Conservation (phyloP, 2,888 invertebrate genomes). For the Stenodera caucasica region DNA sequence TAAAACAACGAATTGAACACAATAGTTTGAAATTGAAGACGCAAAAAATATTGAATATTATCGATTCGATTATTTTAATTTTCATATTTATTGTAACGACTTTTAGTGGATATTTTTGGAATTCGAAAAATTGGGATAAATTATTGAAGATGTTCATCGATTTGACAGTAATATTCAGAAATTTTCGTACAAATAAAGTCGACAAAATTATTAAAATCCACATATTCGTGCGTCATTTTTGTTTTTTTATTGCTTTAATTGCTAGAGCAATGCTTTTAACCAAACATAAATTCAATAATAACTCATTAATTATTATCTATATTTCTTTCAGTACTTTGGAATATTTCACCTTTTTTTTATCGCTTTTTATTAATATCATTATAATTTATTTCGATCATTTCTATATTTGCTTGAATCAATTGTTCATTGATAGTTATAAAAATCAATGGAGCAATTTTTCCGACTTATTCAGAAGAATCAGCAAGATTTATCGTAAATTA, state of each 20-base stretch:
- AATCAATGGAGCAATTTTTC: neutral
- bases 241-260: too few species aligned
- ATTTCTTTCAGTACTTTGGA: neutral
- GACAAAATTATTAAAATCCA: neutral
- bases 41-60: too few species aligned
- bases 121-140: conserved; percentile 3
- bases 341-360: neutral
- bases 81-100: neutral
- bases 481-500: neutral
- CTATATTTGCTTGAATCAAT: neutral
- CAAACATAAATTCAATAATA: neutral
- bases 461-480: neutral
- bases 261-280: neutral
- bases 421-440: neutral
- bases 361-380: neutral
- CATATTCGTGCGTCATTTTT: neutral
- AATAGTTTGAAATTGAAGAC: too few species aligned
- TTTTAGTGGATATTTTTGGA: neutral
- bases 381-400: neutral
- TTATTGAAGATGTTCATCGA: neutral
- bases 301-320: neutral
- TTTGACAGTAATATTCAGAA: neutral
- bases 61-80: neutral
- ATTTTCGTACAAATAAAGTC: neutral
- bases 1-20: too few species aligned